These are phyloP conservation scores for Chorisops tibialis DNA, from an alignment of 2,888 invertebrate genomes.

Conservation along the genomic window DNA sequence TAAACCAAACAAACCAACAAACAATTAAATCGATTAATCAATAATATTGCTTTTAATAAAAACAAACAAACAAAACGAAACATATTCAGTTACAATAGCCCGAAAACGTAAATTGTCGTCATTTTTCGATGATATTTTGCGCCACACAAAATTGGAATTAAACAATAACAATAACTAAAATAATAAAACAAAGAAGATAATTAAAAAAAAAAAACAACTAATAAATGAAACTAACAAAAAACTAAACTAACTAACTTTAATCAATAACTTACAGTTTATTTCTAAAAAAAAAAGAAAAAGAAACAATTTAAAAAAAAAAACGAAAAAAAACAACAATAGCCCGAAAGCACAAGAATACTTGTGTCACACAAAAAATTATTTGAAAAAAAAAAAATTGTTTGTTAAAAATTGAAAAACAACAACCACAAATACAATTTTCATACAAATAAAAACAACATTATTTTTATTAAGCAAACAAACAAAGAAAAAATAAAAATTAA, in stretches of 20 bases:
- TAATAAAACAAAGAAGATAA: background rate
- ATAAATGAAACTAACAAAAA: background rate
- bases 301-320: background rate
- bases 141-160: background rate
- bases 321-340: constrained; percentile 22
- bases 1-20: background rate
- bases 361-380: background rate
- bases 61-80: background rate
- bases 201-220: constrained; percentile 1
- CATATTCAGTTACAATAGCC: constrained; percentile 31
- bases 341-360: constrained; percentile 22
- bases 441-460: constrained; percentile 2
- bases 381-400: too few species aligned
- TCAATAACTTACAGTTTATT: constrained; percentile 1
- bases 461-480: background rate
- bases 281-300: background rate
- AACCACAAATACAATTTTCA: too few species aligned
- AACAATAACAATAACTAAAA: background rate
- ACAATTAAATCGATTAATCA: too few species aligned
- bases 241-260: background rate
- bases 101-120: constrained; percentile 22
- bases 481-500: background rate
- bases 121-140: background rate
- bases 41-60: too few species aligned
- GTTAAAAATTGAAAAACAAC: too few species aligned